Evolutionary conservation across 1,140 invertebrate genomes (phyloP).

Genomic region (Patella vulgata): DNA sequence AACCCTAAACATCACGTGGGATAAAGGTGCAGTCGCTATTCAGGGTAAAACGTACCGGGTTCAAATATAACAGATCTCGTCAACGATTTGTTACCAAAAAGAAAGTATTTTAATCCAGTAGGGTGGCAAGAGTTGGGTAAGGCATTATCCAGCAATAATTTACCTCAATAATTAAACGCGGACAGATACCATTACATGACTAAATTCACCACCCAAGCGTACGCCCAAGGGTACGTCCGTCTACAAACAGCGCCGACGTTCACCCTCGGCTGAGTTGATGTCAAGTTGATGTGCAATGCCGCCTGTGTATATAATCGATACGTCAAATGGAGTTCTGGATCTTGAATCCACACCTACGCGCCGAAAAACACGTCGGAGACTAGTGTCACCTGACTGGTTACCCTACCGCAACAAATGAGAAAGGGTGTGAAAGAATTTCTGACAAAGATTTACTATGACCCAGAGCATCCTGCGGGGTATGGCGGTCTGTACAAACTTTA

Average conservation of each 20-base stretch:
- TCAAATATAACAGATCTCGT: conserved; percentile 12
- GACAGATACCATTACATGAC: too few relatives aligned
- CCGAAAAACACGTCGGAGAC: too few relatives aligned
- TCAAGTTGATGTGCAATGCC: background rate
- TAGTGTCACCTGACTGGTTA: too few relatives aligned
- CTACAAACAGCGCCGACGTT: conserved; percentile 3
- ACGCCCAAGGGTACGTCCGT: too few relatives aligned
- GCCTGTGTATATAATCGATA: background rate
- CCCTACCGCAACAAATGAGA: too few relatives aligned
- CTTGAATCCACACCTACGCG: too few relatives aligned
- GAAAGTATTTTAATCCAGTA: background rate
- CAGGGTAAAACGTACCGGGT: background rate
- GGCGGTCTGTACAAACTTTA: too few relatives aligned
- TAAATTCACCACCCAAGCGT: too few relatives aligned
- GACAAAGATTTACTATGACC: conserved; percentile 1
- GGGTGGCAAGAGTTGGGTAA: conserved; percentile 3
- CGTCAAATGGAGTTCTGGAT: too few relatives aligned
- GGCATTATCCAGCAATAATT: background rate
- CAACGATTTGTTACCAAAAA: conserved; percentile 4
- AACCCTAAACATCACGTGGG: conserved; percentile 1
- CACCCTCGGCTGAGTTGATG: background rate
- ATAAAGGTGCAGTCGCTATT: conserved; percentile 3
- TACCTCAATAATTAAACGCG: too few relatives aligned
- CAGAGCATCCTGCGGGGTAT: conserved; percentile 1
- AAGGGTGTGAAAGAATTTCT: too few relatives aligned